Evolutionary conservation across 1,140 invertebrate species (phyloP).

Genomic region (Cyphomyrmex costatus): DNA sequence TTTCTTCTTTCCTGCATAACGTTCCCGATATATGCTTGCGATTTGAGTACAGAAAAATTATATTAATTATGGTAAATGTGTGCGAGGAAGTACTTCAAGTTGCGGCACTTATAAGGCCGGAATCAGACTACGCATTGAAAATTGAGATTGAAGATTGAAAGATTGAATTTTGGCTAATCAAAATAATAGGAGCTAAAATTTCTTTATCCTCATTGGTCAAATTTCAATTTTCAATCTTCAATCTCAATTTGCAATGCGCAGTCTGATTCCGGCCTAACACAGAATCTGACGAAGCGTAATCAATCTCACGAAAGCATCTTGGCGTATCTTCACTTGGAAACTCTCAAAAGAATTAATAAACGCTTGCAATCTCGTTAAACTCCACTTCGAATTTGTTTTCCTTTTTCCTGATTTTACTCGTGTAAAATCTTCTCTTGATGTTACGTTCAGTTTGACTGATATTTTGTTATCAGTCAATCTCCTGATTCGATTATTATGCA

Average conservation of each 20-base stretch:
- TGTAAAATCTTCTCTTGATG: neutral
- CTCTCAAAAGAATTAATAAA: constrained; percentile 59
- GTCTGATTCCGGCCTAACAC: no score
- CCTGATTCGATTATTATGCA: neutral
- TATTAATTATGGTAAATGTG: constrained; percentile 17
- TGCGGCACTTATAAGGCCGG: constrained; percentile 31
- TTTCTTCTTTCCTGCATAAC: no score
- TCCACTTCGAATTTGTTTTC: constrained; percentile 15
- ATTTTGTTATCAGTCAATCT: neutral
- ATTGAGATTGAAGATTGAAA: no score
- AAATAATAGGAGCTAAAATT: no score
- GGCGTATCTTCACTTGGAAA: constrained; percentile 45
- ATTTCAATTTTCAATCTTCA: no score
- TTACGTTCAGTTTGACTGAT: neutral
- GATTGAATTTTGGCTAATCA: no score
- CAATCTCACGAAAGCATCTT: constrained; percentile 56
- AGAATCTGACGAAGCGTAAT: constrained; percentile 34
- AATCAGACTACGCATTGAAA: no score
- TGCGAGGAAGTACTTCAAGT: neutral
- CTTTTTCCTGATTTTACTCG: constrained; percentile 6
- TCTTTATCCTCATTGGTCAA: no score
- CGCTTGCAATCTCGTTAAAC: constrained; percentile 48
- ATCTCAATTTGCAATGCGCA: no score
- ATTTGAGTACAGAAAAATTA: constrained; percentile 49
- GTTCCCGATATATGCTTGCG: constrained; percentile 16